Evolutionary conservation across 2,888 invertebrate species (phyloP).

Genomic region (Elmis aenea): DNA sequence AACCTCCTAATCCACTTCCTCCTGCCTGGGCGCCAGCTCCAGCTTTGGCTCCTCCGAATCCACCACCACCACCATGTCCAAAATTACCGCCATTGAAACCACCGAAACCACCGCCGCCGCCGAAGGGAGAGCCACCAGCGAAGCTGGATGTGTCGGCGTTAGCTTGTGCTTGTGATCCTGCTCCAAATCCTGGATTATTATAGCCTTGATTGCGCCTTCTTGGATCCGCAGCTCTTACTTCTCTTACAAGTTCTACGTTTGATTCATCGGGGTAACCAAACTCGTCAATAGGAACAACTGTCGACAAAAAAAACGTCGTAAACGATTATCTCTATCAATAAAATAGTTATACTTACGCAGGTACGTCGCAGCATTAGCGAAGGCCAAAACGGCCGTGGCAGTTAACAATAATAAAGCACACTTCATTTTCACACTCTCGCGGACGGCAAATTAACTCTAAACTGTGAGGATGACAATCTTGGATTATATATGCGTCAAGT

Average conservation of each 20-base stretch:
- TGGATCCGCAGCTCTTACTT: slow-evolving; percentile 5
- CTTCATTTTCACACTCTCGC: slow-evolving; percentile 10
- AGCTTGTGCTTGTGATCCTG: slow-evolving; percentile 9
- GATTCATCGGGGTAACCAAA: slow-evolving; percentile 5
- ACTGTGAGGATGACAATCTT: not conserved
- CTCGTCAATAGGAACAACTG: slow-evolving; percentile 8
- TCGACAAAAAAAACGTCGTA: slow-evolving; percentile 1
- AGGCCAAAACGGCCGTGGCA: slow-evolving; percentile 9
- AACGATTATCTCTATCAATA: slow-evolving; percentile 1
- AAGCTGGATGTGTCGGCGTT: slow-evolving; percentile 8
- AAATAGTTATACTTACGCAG: slow-evolving; percentile 12
- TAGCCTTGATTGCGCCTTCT: slow-evolving; percentile 1
- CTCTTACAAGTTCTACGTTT: not conserved
- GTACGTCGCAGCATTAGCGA: slow-evolving; percentile 13
- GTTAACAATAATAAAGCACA: slow-evolving; percentile 7
- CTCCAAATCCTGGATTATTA: slow-evolving; percentile 4
- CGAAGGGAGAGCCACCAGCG: slow-evolving; percentile 10
- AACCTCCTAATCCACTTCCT: slow-evolving; percentile 6
- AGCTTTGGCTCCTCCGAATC: slow-evolving; percentile 1
- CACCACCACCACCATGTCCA: slow-evolving; percentile 1
- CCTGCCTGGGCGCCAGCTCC: slow-evolving; percentile 3
- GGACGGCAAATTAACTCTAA: not conserved
- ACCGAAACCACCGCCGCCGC: slow-evolving; percentile 6
- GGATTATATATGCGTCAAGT: not conserved
- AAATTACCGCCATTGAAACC: not conserved